Conservation (phyloP, 2,888 invertebrate species). For the Standfussiana lucernea region DNA sequence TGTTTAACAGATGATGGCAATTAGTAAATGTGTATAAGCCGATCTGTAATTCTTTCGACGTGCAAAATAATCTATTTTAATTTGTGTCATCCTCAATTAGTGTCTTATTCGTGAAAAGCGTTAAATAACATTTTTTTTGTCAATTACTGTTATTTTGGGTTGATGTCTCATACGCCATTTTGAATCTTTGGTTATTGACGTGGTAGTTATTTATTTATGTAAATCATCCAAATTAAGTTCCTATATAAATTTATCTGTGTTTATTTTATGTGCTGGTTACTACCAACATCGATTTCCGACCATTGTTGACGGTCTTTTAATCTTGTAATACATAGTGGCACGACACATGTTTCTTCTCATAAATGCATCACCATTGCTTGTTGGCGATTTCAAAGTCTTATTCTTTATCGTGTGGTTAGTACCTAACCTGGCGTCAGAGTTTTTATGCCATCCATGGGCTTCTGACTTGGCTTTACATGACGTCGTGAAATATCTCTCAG, state of each 20-base stretch:
- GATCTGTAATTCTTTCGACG: conserved; percentile 50
- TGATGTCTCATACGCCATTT: conserved; percentile 35
- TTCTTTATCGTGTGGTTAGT: no score
- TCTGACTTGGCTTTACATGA: no score
- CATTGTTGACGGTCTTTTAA: background rate
- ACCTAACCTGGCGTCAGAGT: no score
- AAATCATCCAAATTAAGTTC: background rate
- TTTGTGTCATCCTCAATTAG: conserved; percentile 60
- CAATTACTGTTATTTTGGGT: conserved; percentile 37
- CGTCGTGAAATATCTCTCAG: no score
- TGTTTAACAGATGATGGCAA: conserved; percentile 49
- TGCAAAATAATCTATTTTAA: conserved; percentile 58
- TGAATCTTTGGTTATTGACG: conserved; percentile 22
- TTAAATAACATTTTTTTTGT: conserved; percentile 40
- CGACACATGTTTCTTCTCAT: no score
- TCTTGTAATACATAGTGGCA: background rate
- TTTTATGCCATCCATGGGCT: no score
- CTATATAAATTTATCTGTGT: background rate
- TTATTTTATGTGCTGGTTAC: background rate
- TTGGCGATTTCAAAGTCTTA: background rate
- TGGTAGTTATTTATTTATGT: conserved; percentile 19
- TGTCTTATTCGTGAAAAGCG: conserved; percentile 27
- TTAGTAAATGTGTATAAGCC: conserved; percentile 51
- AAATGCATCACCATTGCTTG: background rate
- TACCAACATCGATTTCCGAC: background rate